Percentiles rank a stretch among this genome's conserved stretches.
Conservation (phyloP, 2,888 invertebrate genomes). For the Cephus sareptanus region DNA sequence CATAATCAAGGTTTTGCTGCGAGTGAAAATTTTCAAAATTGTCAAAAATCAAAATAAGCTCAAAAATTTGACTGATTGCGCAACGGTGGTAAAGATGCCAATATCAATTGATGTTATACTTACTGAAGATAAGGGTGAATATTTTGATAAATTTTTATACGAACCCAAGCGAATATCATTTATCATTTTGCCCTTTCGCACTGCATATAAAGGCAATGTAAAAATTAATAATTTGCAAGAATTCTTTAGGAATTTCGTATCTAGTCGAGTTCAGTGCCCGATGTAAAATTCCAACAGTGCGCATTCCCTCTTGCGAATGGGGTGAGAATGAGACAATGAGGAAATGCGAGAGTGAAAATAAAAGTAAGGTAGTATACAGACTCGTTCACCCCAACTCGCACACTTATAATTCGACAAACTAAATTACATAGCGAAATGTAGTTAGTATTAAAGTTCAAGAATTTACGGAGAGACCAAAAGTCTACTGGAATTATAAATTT, state of each 20-base stretch:
- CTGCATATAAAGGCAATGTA: neutral
- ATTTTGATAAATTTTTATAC: neutral
- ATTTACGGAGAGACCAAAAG: neutral
- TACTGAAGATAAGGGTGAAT: no score
- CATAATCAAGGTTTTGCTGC: no score
- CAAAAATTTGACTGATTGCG: no score
- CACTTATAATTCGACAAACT: neutral
- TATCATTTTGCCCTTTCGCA: neutral
- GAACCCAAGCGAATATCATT: neutral
- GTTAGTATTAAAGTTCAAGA: neutral
- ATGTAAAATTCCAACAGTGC: neutral
- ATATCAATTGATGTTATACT: no score
- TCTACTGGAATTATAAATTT: neutral
- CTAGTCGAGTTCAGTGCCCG: neutral
- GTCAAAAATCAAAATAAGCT: no score
- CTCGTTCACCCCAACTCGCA: neutral
- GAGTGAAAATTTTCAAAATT: no score
- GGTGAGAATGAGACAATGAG: neutral
- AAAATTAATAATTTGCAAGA: neutral
- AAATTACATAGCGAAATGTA: neutral
- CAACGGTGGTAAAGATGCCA: no score
- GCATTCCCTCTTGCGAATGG: neutral
- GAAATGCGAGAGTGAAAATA: neutral
- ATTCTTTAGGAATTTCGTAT: neutral
- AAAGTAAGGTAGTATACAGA: neutral